Base-by-base conservation (phyloP, 2,113 vertebrate species). In the Gavia stellata region DNA sequence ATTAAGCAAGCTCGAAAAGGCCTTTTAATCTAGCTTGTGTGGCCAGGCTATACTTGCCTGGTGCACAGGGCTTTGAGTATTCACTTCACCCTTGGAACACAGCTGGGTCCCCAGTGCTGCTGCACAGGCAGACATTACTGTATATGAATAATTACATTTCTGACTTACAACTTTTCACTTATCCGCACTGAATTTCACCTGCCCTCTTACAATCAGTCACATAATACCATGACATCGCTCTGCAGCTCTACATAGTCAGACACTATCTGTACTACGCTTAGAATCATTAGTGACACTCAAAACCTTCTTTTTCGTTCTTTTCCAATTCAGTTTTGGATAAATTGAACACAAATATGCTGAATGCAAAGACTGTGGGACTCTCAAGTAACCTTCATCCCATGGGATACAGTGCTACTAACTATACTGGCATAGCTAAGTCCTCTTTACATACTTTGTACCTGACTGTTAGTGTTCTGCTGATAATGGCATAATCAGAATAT, bases 1-100 rank as follows among this genome's bases (percentile, higher is more conserved):
- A 55, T 17, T 7, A 21, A 65, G 25, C 6, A 7, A 36, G 24
- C 62, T 71, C 26, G 8, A 28, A 45, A 47, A 75, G 44, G 33
- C 38, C 45, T 65, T 53, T 85, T 31, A 34, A 71, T 50, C 7
- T 45, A 36, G 17, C 28, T 40, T 0, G 0, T 18, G 40, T 59
- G 33, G 44, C 40, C 25, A 66, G 40, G n/a, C n/a, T 59, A 17
- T n/a, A 11, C 42, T 36, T 73, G 19, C 3, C 53, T 80, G 50
- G 4, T 47, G 56, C 55, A 65, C 40, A 44, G 15, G 44, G 40
- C 29, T 74, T 61, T 77, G 36, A 62, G 36, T 34, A 12, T 75
- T 70, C 45, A 21, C 42, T 58, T 66, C 24, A 44, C 13, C 28
- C 45, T 15, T 62, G 52, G 79, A 84, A 47, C 50, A 71, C 14